phyloP scores from a whole-genome alignment of 2,113 vertebrate genomes.

The Bambusicola thoracicus region DNA sequence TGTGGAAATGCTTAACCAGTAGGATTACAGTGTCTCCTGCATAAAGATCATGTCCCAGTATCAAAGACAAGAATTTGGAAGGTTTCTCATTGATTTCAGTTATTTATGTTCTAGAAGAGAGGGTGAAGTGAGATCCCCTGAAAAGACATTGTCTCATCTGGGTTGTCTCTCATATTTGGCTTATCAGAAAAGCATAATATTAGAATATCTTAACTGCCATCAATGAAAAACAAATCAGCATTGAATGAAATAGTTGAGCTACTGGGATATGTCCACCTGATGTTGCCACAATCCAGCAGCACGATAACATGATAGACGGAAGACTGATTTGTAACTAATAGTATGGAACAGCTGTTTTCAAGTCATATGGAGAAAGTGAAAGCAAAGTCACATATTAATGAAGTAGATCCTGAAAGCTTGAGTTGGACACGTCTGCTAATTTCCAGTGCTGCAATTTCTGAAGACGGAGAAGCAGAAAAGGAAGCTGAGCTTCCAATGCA shows the following conservation, averaged over 20 bases:
- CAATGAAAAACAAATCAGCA: no score
- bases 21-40: conserved; percentile 99
- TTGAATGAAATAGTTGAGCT: no score
- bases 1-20: conserved; percentile 74
- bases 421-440: conserved; percentile 87
- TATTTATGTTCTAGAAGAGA: conserved; percentile 97
- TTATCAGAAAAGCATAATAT: conserved; percentile 94
- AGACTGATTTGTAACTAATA: conserved; percentile 88
- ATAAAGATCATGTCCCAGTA: conserved; percentile 99
- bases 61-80: conserved; percentile 99
- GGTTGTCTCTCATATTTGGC: conserved; percentile 97
- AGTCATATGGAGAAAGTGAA: conserved; percentile 87
- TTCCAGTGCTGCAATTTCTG: conserved; percentile 87
- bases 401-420: conserved; percentile 89
- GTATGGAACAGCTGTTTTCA: conserved; percentile 88
- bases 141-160: conserved; percentile 97
- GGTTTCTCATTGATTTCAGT: conserved; percentile 99
- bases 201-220: conserved; percentile 65
- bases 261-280: no score
- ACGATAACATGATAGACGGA: no score
- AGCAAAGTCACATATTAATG: conserved; percentile 82
- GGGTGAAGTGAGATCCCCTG: conserved; percentile 96
- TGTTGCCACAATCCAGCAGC: no score
- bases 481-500: conserved; percentile 91
- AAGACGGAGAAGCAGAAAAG: conserved; percentile 92